Evolutionary conservation across 1,140 invertebrate genomes (phyloP).

Genomic region (Brachionus rotundiformis): DNA sequence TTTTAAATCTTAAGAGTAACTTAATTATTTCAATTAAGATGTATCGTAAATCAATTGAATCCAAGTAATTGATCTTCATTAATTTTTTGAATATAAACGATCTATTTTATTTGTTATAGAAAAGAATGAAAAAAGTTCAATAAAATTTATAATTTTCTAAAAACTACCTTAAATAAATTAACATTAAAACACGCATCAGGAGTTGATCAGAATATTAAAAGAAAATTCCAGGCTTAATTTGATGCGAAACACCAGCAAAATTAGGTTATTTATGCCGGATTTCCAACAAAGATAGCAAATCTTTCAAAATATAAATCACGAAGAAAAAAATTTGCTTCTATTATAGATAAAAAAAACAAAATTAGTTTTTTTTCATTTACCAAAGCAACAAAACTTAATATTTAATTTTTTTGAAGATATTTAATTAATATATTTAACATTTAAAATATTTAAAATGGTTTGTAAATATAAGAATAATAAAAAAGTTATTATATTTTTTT

Average conservation of each 20-base stretch:
- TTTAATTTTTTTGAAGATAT: not conserved
- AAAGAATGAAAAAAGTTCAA: not conserved
- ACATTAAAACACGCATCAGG: not conserved
- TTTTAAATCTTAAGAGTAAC: not conserved
- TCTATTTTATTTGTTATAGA: not conserved
- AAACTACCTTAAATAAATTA: not conserved
- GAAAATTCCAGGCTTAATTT: not conserved
- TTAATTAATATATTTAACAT: too few species aligned
- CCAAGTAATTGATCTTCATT: not conserved
- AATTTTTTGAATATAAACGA: not conserved
- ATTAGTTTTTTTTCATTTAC: not conserved
- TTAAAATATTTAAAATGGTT: not conserved
- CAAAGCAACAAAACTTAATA: slow-evolving; percentile 1
- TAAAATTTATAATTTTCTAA: not conserved
- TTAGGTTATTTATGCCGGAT: not conserved
- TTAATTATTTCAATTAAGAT: not conserved
- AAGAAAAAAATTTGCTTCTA: not conserved
- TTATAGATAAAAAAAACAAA: not conserved
- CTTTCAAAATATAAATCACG: not conserved
- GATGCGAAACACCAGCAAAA: not conserved
- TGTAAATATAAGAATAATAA: not conserved
- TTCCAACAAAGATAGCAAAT: not conserved
- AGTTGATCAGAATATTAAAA: not conserved
- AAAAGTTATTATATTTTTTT: not conserved
- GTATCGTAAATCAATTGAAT: not conserved